Evolutionary conservation across 2,797 vertebrate genomes (phyloP).

Genomic region (Enteromius fasciolatus): DNA sequence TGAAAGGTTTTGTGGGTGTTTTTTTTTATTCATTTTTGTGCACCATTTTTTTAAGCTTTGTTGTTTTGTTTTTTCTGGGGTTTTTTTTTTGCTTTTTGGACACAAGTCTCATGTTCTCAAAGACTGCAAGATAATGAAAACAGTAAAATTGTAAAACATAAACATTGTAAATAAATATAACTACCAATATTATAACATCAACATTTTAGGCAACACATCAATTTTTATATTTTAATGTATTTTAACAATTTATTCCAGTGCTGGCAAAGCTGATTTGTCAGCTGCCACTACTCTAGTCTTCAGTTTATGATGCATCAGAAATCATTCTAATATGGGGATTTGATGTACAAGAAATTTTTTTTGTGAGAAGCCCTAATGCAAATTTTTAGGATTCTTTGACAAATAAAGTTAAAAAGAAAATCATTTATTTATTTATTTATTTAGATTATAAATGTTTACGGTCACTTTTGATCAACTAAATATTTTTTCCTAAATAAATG

Average conservation of each 20-base stretch:
- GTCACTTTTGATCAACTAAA: not conserved
- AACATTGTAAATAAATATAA: not conserved
- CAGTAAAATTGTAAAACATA: not conserved
- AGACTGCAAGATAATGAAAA: not conserved
- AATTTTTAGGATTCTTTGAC: not conserved
- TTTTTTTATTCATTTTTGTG: not conserved
- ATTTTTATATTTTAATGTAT: not conserved
- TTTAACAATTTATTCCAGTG: not conserved
- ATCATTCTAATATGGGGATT: not conserved
- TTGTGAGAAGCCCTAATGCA: not conserved
- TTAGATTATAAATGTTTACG: not conserved
- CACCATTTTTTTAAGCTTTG: too few species aligned
- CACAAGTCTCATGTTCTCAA: not conserved
- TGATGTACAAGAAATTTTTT: too few species aligned
- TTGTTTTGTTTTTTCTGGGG: too few species aligned
- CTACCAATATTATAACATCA: too few species aligned
- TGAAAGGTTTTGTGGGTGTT: not conserved
- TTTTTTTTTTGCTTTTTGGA: too few species aligned
- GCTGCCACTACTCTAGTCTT: not conserved
- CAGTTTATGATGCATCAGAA: not conserved
- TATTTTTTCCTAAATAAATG: not conserved
- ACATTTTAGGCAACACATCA: too few species aligned
- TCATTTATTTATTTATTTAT: not conserved
- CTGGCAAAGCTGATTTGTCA: not conserved
- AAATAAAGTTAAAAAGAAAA: not conserved